A percentile compares a stretch with the other conserved stretches of the same genome.
Evolutionary conservation across 1,140 invertebrate species (phyloP).

Genomic region (Leptonema lineaticorne): DNA sequence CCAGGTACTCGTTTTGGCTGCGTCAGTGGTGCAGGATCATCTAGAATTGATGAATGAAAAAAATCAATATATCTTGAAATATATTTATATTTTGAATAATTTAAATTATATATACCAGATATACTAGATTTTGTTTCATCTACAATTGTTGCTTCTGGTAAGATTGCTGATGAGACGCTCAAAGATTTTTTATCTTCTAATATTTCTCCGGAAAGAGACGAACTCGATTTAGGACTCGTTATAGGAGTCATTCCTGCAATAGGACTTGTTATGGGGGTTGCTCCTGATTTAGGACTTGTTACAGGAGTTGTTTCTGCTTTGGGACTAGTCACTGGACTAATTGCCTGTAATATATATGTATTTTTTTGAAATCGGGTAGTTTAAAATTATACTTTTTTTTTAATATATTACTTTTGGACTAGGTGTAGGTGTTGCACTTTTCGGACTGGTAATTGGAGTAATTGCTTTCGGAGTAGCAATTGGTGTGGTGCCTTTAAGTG

Average conservation of each 20-base stretch:
- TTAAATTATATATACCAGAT: neutral
- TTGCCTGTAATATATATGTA: slow-evolving; percentile 4
- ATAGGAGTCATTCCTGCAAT: slow-evolving; percentile 1
- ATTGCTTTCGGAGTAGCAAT: slow-evolving; percentile 2
- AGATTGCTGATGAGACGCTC: slow-evolving; percentile 4
- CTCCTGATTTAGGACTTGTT: slow-evolving; percentile 22
- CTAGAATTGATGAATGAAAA: slow-evolving; percentile 19
- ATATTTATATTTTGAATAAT: neutral
- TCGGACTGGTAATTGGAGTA: slow-evolving; percentile 24
- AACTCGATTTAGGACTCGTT: slow-evolving; percentile 18
- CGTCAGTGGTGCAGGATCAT: slow-evolving; percentile 46
- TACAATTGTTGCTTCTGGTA: neutral
- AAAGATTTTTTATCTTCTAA: slow-evolving; percentile 36
- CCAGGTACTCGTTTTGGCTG: slow-evolving; percentile 45
- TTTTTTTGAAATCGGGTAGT: no score
- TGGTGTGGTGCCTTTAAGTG: slow-evolving; percentile 16
- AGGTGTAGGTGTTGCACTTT: slow-evolving; percentile 12
- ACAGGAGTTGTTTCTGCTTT: slow-evolving; percentile 4
- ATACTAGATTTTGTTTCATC: slow-evolving; percentile 32
- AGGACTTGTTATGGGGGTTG: slow-evolving; percentile 30
- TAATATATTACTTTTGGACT: slow-evolving; percentile 7
- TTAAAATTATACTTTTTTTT: neutral
- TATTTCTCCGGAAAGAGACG: neutral
- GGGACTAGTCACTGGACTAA: slow-evolving; percentile 29
- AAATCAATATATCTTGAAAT: neutral